Percentiles rank a stretch among this genome's conserved stretches.
phyloP scores from a whole-genome alignment of 2,888 invertebrate genomes.

The Nomada fucata region DNA sequence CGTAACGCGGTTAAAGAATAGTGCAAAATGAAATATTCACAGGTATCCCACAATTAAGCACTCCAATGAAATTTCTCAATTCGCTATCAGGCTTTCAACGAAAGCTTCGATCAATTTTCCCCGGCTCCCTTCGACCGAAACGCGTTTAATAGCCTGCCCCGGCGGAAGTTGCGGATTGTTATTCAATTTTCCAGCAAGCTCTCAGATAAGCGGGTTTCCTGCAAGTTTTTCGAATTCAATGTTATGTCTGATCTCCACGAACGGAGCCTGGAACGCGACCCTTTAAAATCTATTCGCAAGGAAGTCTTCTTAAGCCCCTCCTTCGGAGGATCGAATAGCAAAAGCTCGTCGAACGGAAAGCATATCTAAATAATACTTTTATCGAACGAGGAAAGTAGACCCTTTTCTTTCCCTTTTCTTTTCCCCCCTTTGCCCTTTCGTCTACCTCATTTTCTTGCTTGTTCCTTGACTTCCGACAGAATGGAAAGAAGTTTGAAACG shows the following conservation, averaged over 20 bases:
- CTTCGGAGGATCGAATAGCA: conserved; percentile 12
- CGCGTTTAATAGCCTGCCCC: no score
- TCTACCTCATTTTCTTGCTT: neutral
- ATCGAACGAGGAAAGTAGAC: neutral
- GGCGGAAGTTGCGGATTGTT: neutral
- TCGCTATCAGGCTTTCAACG: no score
- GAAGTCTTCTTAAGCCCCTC: conserved; percentile 24
- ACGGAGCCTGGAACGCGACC: conserved; percentile 10
- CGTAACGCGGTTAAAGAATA: neutral
- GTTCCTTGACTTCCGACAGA: conserved; percentile 24
- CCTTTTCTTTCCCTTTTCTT: neutral
- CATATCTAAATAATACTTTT: conserved; percentile 48
- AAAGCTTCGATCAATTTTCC: neutral
- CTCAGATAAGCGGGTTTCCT: conserved; percentile 11
- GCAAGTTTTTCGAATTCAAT: conserved; percentile 41
- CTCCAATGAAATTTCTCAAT: neutral
- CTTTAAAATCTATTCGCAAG: conserved; percentile 22
- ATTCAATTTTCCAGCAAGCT: conserved; percentile 13
- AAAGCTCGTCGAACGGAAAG: conserved; percentile 16
- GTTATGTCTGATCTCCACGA: conserved; percentile 24
- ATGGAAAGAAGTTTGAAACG: conserved; percentile 2
- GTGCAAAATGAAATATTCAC: neutral
- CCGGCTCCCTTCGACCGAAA: neutral
- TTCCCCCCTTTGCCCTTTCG: neutral
- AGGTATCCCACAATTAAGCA: neutral